Evolutionary conservation across 1,140 invertebrate genomes (phyloP).

Genomic region (Eufriesea mexicana): DNA sequence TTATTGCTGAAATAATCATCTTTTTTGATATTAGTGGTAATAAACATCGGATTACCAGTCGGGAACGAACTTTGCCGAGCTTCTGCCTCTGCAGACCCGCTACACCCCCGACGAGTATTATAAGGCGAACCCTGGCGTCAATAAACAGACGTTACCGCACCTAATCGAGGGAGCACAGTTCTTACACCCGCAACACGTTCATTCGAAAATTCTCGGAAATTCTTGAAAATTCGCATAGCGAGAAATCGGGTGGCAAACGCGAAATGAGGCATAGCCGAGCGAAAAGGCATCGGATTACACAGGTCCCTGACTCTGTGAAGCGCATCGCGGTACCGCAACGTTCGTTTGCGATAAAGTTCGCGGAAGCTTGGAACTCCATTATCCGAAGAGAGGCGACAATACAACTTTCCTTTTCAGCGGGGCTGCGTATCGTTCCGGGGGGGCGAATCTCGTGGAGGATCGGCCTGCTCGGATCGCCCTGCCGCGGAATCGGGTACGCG

Average conservation of each 20-base stretch:
- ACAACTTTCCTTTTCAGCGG: constrained; percentile 43
- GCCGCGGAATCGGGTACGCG: constrained; percentile 41
- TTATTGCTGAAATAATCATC: no score
- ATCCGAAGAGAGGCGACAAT: background rate
- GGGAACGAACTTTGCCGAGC: no score
- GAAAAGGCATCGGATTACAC: background rate
- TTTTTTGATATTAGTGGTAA: no score
- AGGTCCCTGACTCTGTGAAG: background rate
- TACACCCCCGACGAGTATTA: no score
- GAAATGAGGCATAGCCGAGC: background rate
- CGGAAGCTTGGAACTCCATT: constrained; percentile 12
- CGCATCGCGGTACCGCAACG: background rate
- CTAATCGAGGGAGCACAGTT: no score
- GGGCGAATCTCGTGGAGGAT: constrained; percentile 7
- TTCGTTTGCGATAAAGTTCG: background rate
- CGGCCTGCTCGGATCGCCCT: background rate
- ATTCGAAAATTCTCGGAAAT: background rate
- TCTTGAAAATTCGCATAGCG: background rate
- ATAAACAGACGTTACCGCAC: no score
- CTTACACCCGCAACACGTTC: no score
- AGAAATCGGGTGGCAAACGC: no score
- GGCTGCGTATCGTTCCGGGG: constrained; percentile 17
- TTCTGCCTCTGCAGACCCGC: no score
- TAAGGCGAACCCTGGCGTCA: no score
- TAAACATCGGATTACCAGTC: no score